These are phyloP conservation scores for Marmota flaviventris DNA, from an alignment of 2,113 vertebrate genomes.

Conservation along the genomic window DNA sequence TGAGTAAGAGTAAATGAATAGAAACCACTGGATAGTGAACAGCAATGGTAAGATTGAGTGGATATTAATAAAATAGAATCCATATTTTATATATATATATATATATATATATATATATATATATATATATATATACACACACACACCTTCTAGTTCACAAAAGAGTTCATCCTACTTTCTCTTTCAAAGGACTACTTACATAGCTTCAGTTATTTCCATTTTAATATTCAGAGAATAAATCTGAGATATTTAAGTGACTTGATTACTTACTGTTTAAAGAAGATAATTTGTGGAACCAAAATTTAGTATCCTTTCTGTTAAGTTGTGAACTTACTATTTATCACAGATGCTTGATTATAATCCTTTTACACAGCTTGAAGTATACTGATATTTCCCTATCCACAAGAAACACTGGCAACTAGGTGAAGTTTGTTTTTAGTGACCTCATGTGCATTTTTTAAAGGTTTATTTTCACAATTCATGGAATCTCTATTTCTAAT, in stretches of 20 bases:
- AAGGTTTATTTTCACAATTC: neutral
- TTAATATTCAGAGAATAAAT: neutral
- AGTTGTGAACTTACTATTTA: neutral
- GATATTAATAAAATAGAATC: neutral
- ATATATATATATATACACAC: too few species aligned
- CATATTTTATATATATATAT: neutral
- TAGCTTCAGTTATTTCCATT: neutral
- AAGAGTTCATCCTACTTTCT: neutral
- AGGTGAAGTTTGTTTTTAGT: neutral
- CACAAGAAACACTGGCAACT: neutral
- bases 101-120: too few species aligned
- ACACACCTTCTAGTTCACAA: neutral
- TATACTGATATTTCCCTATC: neutral
- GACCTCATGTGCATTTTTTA: neutral
- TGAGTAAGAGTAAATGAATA: neutral
- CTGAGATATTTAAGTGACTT: neutral
- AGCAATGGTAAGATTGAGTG: neutral
- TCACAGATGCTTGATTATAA: neutral
- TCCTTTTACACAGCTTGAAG: neutral
- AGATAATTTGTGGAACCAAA: neutral
- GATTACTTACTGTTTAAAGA: neutral
- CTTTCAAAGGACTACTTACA: neutral
- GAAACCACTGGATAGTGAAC: neutral
- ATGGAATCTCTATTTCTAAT: neutral
- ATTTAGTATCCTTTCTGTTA: rapidly evolving